Evolutionary conservation across 2,797 vertebrate species (phyloP), one percentile per base, ranked within the genome.

Genomic region (Notoglanidium macrostoma): DNA sequence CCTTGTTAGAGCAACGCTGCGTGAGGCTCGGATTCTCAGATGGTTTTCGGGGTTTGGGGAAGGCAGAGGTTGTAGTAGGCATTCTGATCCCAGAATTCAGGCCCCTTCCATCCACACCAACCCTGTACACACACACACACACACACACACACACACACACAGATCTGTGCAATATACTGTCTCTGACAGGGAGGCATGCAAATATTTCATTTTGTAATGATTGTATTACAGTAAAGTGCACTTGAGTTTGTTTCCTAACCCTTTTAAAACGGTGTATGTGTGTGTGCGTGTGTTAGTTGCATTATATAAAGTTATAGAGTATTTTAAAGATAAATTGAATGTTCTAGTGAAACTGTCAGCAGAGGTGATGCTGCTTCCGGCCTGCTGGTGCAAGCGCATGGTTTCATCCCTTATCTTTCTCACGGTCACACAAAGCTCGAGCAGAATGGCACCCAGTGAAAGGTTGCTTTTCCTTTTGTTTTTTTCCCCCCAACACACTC

Each of bases 41-140:
- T 95, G 89, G 86, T 87, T 90, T 93, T 96, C 17, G 97, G 97
- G 91, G 96, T 96, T 85, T 97, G 98, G 91, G 98, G 98, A 94
- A 99, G 94, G 92, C 98, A 99, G 44, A 99, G 95, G 89, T 99
- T 99, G 86, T 99, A 99, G 93, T 98, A 98, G 0, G 98, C 97
- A 0, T 96, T 96, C 91, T 97, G 97, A 94, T 95, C 97, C 98
- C 98, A 99, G 85, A 99, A 99, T 46, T 99, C 97, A 0, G 95
- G 94, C 83, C 97, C 97, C 91, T 98, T 99, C 98, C 98, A 99
- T 90, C 97, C 98, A 92, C 98, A 99, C 97, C 97, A 99, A 83
- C 98, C 98, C 98, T 99, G 92, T 35, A 72, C 26, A 84, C 55
- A 88, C 59, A 87, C 17, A 85, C 46, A 40, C 82, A 85, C 77